These are phyloP conservation scores for Knipowitschia caucasica DNA, from an alignment of 2,797 vertebrate genomes.

Conservation along the genomic window DNA sequence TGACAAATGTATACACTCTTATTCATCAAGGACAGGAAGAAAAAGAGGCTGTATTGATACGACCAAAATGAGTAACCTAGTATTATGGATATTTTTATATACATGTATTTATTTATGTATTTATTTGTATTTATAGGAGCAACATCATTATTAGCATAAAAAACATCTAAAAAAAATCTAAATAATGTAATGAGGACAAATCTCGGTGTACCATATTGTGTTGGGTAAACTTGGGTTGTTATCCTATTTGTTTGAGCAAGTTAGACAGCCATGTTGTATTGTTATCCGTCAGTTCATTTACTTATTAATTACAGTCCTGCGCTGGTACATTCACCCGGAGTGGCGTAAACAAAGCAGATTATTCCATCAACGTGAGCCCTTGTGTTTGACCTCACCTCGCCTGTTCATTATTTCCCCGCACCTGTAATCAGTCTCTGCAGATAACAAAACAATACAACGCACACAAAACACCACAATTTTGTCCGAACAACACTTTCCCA, in stretches of 20 bases:
- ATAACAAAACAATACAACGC: slow-evolving; percentile 12
- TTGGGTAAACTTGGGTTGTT: neutral
- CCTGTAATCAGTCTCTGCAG: slow-evolving; percentile 23
- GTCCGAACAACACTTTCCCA: slow-evolving; percentile 16
- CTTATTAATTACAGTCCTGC: slow-evolving; percentile 2
- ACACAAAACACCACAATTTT: slow-evolving; percentile 13
- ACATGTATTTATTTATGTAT: too few species aligned
- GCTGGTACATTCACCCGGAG: slow-evolving; percentile 1
- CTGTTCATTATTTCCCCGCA: neutral
- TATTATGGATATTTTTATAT: too few species aligned
- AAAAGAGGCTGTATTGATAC: too few species aligned
- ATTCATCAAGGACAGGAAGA: too few species aligned
- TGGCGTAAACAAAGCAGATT: slow-evolving; percentile 1
- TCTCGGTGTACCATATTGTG: too few species aligned
- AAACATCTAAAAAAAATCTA: too few species aligned
- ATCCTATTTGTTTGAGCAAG: neutral
- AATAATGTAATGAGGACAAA: too few species aligned
- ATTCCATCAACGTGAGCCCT: slow-evolving; percentile 6
- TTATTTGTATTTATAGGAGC: too few species aligned
- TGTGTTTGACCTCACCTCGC: slow-evolving; percentile 11
- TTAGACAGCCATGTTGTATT: neutral
- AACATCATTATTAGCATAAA: too few species aligned
- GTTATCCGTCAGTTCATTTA: slow-evolving; percentile 6
- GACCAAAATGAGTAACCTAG: too few species aligned
- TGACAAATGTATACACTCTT: too few species aligned